phyloP scores from a whole-genome alignment of 2,113 vertebrate species.

The Phodopus roborovskii region DNA sequence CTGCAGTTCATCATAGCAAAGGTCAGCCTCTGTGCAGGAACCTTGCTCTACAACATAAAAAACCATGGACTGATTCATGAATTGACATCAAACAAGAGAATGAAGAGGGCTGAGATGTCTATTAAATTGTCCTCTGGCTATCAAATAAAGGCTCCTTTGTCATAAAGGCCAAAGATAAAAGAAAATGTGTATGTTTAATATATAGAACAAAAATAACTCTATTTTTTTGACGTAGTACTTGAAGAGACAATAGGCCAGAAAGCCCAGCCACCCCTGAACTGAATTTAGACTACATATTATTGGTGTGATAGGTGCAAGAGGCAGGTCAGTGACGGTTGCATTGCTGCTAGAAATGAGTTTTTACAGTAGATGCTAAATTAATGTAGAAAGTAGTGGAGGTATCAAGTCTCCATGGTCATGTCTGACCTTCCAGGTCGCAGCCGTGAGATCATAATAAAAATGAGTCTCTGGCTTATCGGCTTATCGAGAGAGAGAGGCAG shows the following conservation, averaged over 20 bases:
- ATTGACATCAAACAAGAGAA: background rate
- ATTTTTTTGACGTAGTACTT: slow-evolving; percentile 70
- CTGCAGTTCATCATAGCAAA: background rate
- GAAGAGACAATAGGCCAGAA: slow-evolving; percentile 72
- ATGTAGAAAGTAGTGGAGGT: slow-evolving; percentile 72
- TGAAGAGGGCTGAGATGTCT: slow-evolving; percentile 48
- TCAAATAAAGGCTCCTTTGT: slow-evolving; percentile 67
- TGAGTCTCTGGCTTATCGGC: slow-evolving; percentile 81
- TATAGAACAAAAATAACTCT: slow-evolving; percentile 55
- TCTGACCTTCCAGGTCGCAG: slow-evolving; percentile 71
- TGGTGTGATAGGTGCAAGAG: slow-evolving; percentile 47
- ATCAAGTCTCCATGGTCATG: slow-evolving; percentile 64
- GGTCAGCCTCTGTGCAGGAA: background rate
- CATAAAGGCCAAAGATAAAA: slow-evolving; percentile 69
- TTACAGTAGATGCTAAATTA: slow-evolving; percentile 76
- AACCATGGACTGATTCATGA: background rate
- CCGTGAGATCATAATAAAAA: slow-evolving; percentile 67
- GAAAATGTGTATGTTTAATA: slow-evolving; percentile 66
- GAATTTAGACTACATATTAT: slow-evolving; percentile 69
- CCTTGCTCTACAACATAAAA: background rate
- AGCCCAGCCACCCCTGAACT: slow-evolving; percentile 60
- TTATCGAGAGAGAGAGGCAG: slow-evolving; percentile 72
- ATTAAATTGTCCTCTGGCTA: slow-evolving; percentile 72
- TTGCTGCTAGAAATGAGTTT: slow-evolving; percentile 72
- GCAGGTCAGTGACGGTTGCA: background rate